These are phyloP conservation scores for Aporophyla lueneburgensis DNA, from an alignment of 2,888 invertebrate species.

Conservation along the genomic window DNA sequence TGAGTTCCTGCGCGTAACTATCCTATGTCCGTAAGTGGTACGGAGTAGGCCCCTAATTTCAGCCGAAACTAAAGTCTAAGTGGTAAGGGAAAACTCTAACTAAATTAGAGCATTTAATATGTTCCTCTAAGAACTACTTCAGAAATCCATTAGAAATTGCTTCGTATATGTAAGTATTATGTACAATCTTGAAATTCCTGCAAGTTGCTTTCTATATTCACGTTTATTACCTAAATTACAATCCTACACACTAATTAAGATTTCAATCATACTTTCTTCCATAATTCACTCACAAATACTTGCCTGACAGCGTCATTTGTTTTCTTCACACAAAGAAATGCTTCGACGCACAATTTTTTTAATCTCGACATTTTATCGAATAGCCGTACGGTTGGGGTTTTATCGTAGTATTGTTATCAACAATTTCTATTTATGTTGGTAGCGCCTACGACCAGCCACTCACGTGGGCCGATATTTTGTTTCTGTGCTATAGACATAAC, in stretches of 20 bases:
- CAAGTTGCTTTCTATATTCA: background rate
- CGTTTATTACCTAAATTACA: conserved; percentile 23
- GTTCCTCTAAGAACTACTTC: background rate
- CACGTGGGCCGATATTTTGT: conserved; percentile 52
- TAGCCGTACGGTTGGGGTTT: conserved; percentile 48
- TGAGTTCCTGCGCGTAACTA: too few species aligned
- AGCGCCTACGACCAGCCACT: conserved; percentile 52
- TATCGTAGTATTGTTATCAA: conserved; percentile 64
- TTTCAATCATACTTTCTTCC: conserved; percentile 54
- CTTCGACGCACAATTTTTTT: conserved; percentile 56
- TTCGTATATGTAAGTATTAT: background rate
- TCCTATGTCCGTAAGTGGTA: too few species aligned
- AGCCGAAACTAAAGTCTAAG: too few species aligned
- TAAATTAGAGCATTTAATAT: too few species aligned
- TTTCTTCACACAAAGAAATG: conserved; percentile 56
- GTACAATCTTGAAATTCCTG: background rate
- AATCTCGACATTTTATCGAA: conserved; percentile 65
- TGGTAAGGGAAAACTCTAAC: too few species aligned
- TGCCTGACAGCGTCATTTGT: conserved; percentile 50
- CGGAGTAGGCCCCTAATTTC: too few species aligned
- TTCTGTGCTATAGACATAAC: conserved; percentile 4
- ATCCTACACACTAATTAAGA: conserved; percentile 44
- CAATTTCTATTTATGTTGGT: conserved; percentile 65
- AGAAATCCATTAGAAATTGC: background rate
- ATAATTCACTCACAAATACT: conserved; percentile 55